A percentile compares a stretch with the other conserved stretches of the same genome.
Conservation (phyloP, 2,888 invertebrate genomes). For the Chrysolina oricalcia region DNA sequence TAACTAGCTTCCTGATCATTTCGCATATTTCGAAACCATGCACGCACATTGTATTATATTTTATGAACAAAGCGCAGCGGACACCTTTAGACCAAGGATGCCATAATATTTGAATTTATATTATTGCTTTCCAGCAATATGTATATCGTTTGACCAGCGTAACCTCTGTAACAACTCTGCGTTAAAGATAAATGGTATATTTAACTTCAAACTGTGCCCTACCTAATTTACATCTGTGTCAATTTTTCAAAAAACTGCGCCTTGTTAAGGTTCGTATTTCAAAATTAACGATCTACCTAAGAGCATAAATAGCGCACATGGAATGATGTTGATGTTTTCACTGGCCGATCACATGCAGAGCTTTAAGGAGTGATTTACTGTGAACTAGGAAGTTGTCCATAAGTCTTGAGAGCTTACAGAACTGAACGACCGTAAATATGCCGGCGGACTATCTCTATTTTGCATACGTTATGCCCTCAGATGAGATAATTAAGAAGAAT, state of each 20-base stretch:
- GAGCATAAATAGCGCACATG: conserved; percentile 30
- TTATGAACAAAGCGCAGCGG: not conserved
- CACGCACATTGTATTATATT: not conserved
- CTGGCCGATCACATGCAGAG: conserved; percentile 62
- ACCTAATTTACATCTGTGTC: conserved; percentile 29
- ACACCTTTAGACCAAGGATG: not conserved
- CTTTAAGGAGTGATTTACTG: conserved; percentile 62
- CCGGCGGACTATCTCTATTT: conserved; percentile 25
- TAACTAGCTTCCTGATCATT: too few species aligned
- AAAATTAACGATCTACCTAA: conserved; percentile 30
- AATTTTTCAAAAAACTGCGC: conserved; percentile 31
- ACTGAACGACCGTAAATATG: conserved; percentile 16
- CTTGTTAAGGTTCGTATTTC: conserved; percentile 33
- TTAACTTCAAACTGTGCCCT: conserved; percentile 27
- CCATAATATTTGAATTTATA: conserved; percentile 14
- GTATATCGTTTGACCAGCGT: conserved; percentile 19
- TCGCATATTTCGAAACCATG: too few species aligned
- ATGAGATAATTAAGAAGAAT: conserved; percentile 30
- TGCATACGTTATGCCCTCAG: conserved; percentile 31
- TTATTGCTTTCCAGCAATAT: conserved; percentile 20
- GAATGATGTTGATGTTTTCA: conserved; percentile 62
- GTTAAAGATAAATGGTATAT: conserved; percentile 13
- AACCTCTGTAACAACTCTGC: conserved; percentile 15
- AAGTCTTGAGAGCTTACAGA: conserved; percentile 47
- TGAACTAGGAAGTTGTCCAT: conserved; percentile 60